Base-by-base conservation (phyloP, 2,797 vertebrate genomes). In the Channa striata region DNA sequence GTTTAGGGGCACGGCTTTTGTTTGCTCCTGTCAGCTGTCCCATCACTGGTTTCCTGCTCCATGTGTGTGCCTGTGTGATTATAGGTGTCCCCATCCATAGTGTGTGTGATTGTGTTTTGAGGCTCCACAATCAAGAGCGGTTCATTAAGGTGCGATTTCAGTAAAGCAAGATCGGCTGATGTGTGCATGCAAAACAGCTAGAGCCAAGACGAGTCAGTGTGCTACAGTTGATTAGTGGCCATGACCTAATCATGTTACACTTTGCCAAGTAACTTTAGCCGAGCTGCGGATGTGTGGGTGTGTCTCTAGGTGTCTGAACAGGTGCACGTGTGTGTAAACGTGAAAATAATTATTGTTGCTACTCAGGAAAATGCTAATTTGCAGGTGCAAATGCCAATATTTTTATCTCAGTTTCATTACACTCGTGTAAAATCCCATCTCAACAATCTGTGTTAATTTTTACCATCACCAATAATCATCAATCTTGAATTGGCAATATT, bases 1-100 rank as follows among this genome's bases (percentile, higher is more conserved):
- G 73, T 88, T 72, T 72, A 83, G 88, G 87, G 90, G 86, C 81
- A 65, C 78, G 0, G 78, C 86, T 84, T 92, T 92, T 91, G 87
- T 91, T 82, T 72, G 63, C 61, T 49, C 71, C 72, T 78, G 71
- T 87, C 87, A 72, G 69, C 71, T 61, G 7, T 60, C 70, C 68
- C 84, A 77, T 82, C 84, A 70, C 65, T 56, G 72, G 67, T 72
- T 90, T 89, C 86, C 87, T 87, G 80, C 68, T 49, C 19, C 11
- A 0, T 50, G 37, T 56, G 46, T 62, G 37, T 62, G 56, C 52
- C 25, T 62, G 20, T 42, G 50, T 48, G 34, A 53, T n/a, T 23
- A 34, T 25, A 11, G 34, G 37, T 36, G 10, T 47, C 42, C 42
- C 42, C 8, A 14, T 30, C 12, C 23, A 8, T 1, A 43, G 14